Evolutionary conservation across 2,113 vertebrate species (phyloP), one percentile per base, ranked within the genome.

Genomic region (Rousettus leschenaultii): DNA sequence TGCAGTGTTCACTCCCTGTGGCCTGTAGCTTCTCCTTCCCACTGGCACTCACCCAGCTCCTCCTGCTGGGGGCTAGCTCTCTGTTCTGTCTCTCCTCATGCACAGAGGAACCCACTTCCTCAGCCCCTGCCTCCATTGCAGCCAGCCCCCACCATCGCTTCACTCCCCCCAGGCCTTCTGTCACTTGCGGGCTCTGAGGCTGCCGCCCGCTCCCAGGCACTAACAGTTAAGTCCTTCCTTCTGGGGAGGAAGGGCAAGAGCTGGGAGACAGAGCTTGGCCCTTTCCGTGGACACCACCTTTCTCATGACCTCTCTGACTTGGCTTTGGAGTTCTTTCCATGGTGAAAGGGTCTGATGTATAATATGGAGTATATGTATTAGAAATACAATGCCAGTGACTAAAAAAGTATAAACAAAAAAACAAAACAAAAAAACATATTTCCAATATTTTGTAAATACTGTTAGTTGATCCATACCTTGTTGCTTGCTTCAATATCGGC

Each of bases 401-500:
- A 85, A 87, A 59, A 33, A 59, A 71, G 43, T 43, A 43, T 43
- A 43, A 43, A 43, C 43, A 8, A 43, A 43, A 43, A 43, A 43
- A 43, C 43, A 43, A 43, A 43, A 43, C 43, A 65, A 63, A 48
- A 16, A 68, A n/a, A 61, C 5, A 5, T 12, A 92, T 61, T 70
- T 18, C 38, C 78, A 84, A 68, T 79, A 35, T 7, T 91, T 79
- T 79, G 8, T 61, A 55, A 80, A 63, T 57, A 78, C n/a, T 65
- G n/a, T 14, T 16, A 13, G 9, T 14, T 14, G 0, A 19, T 65
- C 1, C 43, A 12, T 97, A 99, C 99, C 99, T 99, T 99, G 97
- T 99, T 99, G 82, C 97, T 98, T 8, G 98, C 98, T 93, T 99
- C 98, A 80, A 99, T 98, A 80, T 98, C 73, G 22, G 99, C 99